Base-by-base conservation (phyloP, 2,888 invertebrate species). In the Anaspis maculata region DNA sequence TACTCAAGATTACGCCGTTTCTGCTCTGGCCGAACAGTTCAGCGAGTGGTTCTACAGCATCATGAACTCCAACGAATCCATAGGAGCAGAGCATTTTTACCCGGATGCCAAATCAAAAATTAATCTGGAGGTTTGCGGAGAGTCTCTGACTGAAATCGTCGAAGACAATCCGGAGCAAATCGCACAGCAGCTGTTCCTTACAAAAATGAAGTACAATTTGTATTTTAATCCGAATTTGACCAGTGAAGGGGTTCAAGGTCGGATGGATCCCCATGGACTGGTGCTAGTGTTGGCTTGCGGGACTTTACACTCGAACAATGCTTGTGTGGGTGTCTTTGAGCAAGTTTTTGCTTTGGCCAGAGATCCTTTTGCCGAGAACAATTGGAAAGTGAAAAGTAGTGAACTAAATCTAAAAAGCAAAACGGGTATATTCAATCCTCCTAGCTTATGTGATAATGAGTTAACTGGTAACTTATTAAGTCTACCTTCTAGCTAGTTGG, bases 321-420 rank as follows among this genome's bases (percentile, higher is more conserved):
- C 62, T 15, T 71, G 70, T 43, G 69, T 74, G 1, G 82, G 81
- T 2, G 61, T 77, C 15, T 82, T 79, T 55, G 79, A 80, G 51
- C 76, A 79, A 49, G 63, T 70, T 25, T 80, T 81, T 61, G 74
- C 74, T 2, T 59, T 82, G 23, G 64, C 76, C 13, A 68, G 74
- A 39, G 79, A 81, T 56, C 79, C 79, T 0, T 67, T 63, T 29
- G 59, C 66, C 15, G 66, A 71, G n/a, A 76, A 79, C 51, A 78
- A 76, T 52, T 82, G 77, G 76, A 79, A 78, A 60, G 71, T 80
- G 13, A 79, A 78, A 54, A 70, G 64, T n/a, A 67, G 71, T 5
- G 64, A 72, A 45, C 51, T 73, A 13, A 51, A 66, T 38, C 54
- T 74, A 23, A 60, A 61, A 27, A 69, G 67, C 45, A 51, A 55